phyloP scores from a whole-genome alignment of 2,113 vertebrate species.

The Bettongia penicillata region DNA sequence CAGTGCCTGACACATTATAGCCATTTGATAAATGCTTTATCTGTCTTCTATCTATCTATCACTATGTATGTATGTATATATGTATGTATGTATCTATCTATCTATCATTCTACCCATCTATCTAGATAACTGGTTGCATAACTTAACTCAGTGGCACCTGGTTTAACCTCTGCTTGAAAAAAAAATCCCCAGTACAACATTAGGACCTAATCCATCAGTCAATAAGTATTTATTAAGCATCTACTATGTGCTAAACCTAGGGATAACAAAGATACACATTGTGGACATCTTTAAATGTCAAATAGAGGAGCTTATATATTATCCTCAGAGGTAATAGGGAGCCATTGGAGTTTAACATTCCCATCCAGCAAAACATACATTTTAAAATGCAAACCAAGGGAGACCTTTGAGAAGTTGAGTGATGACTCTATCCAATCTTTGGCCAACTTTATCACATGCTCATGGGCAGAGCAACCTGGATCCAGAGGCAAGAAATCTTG shows the following conservation, averaged over 20 bases:
- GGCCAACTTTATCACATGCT: slow-evolving; percentile 26
- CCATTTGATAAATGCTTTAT: background rate
- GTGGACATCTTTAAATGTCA: background rate
- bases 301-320: background rate
- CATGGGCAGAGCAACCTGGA: background rate
- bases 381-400: slow-evolving; percentile 48
- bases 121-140: background rate
- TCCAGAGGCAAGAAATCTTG: background rate
- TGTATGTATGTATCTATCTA: too few species aligned
- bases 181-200: background rate
- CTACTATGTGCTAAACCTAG: background rate
- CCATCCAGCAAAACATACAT: slow-evolving; percentile 52
- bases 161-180: slow-evolving; percentile 2
- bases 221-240: slow-evolving; percentile 21
- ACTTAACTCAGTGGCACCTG: background rate
- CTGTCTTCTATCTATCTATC: background rate
- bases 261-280: background rate
- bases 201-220: slow-evolving; percentile 18
- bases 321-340: background rate
- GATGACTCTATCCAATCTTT: slow-evolving; percentile 63
- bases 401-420: slow-evolving; percentile 40
- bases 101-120: background rate
- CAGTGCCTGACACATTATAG: background rate
- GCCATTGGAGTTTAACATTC: background rate
- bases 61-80: too few species aligned